A percentile compares a stretch with the other conserved stretches of the same genome.
These are phyloP conservation scores for Camelus bactrianus DNA, from an alignment of 2,113 vertebrate genomes.

Conservation along the genomic window DNA sequence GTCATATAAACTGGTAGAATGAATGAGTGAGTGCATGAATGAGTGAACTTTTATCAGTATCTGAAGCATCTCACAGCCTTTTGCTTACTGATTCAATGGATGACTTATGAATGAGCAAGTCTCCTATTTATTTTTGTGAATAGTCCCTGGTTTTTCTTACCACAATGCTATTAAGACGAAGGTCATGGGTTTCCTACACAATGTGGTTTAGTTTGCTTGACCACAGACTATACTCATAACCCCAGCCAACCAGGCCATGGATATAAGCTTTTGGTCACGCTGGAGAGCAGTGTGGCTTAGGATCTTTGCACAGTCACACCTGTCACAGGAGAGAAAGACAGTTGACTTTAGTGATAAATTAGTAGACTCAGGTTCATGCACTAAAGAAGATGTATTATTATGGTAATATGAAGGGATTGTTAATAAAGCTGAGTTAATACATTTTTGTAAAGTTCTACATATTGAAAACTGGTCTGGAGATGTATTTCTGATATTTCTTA, in stretches of 20 bases:
- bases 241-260: background rate
- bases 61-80: slow-evolving; percentile 33
- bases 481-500: background rate
- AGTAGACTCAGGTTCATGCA: background rate
- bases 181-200: background rate
- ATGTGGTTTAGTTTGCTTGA: background rate
- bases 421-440: background rate
- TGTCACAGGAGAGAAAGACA: background rate
- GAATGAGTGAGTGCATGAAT: background rate
- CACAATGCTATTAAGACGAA: background rate
- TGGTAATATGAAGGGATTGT: background rate
- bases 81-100: background rate
- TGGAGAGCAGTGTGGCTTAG: background rate
- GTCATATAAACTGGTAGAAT: background rate
- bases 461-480: slow-evolving; percentile 5
- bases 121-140: background rate
- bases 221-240: background rate
- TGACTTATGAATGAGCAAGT: background rate
- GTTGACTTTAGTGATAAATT: background rate
- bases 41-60: background rate
- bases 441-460: background rate
- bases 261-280: background rate
- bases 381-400: background rate
- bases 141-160: background rate
- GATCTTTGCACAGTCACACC: background rate